Base-by-base conservation (phyloP, 2,888 invertebrate species). In the Reticulitermes lucifugus region DNA sequence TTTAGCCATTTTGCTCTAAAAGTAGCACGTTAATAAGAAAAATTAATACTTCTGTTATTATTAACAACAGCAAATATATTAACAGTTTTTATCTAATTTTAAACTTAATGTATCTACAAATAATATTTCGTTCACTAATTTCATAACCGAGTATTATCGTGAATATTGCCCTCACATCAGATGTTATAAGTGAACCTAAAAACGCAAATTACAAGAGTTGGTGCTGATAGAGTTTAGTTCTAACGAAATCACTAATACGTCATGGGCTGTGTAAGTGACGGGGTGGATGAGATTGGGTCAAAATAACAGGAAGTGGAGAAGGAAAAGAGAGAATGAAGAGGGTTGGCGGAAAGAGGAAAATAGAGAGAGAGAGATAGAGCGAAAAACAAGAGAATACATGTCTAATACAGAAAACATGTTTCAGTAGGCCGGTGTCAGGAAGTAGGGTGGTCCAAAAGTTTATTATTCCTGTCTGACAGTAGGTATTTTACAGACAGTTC, bases 401-500 rank as follows among this genome's bases (percentile, higher is more conserved):
- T 81, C 81, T 81, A 81, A 81, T 81, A 81, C 81, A 81, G 81
- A 70, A 81, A 81, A 81, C 70, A 81, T 81, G 81, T 81, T 81
- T 81, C 81, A 65, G 65, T 35, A 81, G 65, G 70, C 70, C 65
- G 25, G 46, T 81, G 81, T 81, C 43, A 70, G 5, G 46, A n/a
- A 46, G n/a, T 21, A 81, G 43, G 77, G 77, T 77, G 77, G 0
- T 9, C 25, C 22, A 43, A 77, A 77, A 77, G n/a, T 77, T 51
- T n/a, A 65, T 7, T 12, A 0, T n/a, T 65, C 65, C 6, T n/a
- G 25, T 65, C 9, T 25, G 65, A 25, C n/a, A 65, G n/a, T n/a
- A 5, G 65, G n/a, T 6, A 65, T 9, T 6, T 65, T 4, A 55
- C 55, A 55, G 18, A 55, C 55, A 55, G 18, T 14, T 55, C 55